Conservation (phyloP, 2,888 invertebrate genomes). For the Hofmannophila pseudospretella region DNA sequence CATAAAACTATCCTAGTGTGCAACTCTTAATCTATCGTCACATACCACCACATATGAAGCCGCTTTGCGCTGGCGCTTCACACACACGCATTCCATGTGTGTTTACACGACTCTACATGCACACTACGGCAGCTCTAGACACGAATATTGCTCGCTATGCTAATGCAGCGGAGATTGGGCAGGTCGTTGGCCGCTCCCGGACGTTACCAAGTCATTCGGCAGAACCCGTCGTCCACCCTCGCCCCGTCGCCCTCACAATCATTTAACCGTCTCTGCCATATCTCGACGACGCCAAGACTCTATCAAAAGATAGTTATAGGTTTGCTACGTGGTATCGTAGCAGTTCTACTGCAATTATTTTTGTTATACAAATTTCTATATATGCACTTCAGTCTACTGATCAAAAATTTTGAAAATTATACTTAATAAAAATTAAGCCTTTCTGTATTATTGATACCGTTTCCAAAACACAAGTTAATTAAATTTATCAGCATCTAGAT, state of each 20-base stretch:
- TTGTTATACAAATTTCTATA: too few relatives aligned
- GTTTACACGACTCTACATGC: constrained; percentile 10
- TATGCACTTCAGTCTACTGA: too few relatives aligned
- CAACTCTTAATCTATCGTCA: constrained; percentile 45
- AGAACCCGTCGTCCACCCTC: constrained; percentile 68
- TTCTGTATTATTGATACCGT: too few relatives aligned
- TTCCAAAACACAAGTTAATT: too few relatives aligned
- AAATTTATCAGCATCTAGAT: too few relatives aligned
- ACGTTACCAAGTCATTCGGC: constrained; percentile 71
- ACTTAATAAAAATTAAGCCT: too few relatives aligned
- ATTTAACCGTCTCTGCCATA: constrained; percentile 14
- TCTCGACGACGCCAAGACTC: not conserved
- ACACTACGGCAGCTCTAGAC: constrained; percentile 38
- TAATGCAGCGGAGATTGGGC: constrained; percentile 78
- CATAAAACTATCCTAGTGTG: constrained; percentile 15
- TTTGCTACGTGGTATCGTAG: too few relatives aligned
- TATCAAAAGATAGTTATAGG: too few relatives aligned
- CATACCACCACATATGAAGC: constrained; percentile 33
- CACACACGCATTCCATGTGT: constrained; percentile 23
- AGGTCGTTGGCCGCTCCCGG: constrained; percentile 77
- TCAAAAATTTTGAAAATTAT: too few relatives aligned
- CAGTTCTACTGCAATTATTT: too few relatives aligned
- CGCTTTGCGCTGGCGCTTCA: constrained; percentile 34
- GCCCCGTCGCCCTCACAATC: constrained; percentile 34
- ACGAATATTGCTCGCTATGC: constrained; percentile 76